Base-by-base conservation (phyloP, 2,797 vertebrate genomes). In the Acanthurus tractus region DNA sequence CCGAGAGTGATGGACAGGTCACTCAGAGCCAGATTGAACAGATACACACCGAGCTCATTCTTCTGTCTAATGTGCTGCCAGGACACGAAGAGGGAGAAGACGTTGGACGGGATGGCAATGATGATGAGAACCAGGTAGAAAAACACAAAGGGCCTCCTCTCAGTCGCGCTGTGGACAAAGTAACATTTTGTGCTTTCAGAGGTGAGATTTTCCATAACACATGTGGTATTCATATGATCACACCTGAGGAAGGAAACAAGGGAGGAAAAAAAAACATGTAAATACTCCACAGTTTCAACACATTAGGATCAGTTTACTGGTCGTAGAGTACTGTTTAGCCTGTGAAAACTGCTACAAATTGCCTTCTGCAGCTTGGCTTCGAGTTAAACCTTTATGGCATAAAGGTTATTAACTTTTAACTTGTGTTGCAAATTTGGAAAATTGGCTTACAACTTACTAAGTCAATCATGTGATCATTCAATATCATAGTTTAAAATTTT, bases 11-110 rank as follows among this genome's bases (percentile, higher is more conserved):
- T 97, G 15, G 94, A 88, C 57, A 98, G 89, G 80, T 98, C 97
- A 4, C 96, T 95, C 22, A 98, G 91, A 0, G 96, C 96, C 59
- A 98, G 80, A 75, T 95, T 96, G 88, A 97, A 96, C 22, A 97
- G 92, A 76, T 97, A 99, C 71, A 98, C 87, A 0, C 96, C 96
- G 0, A 98, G 79, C 66, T 97, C 96, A 0, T 97, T 98, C 76
- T 91, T 94, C 59, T 95, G 96, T 78, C 83, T 94, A 14, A 97
- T 93, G 82, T 97, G 96, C 76, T 95, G 83, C 70, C 88, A 97
- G 68, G 97, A 96, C 53, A 95, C 94, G 8, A 87, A 97, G 0
- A 98, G 94, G 11, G 94, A 96, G 44, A 97, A 91, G 42, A 84
- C 34, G 34, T 98, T 99, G 78, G 90, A 87, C 0, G 97, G 97